Base-by-base conservation (phyloP, 2,888 invertebrate species). In the Stramonita haemastoma region DNA sequence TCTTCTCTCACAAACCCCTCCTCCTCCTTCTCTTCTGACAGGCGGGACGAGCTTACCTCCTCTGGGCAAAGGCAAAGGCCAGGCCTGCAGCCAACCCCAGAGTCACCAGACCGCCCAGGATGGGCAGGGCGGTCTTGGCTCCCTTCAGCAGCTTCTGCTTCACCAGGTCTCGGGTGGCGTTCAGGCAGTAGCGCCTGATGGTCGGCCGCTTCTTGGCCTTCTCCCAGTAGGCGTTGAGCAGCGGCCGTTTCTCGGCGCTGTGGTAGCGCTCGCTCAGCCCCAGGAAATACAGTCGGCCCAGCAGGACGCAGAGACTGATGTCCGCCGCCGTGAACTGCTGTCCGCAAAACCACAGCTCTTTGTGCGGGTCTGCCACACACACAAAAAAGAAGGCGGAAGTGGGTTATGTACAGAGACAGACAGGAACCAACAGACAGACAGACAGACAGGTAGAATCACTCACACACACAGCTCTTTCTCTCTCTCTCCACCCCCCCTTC, bases 311-410 rank as follows among this genome's bases (percentile, higher is more conserved):
- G 26, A 93, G 91, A 26, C 91, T 90, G 83, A 94, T 92, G 86
- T 94, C 94, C 8, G 94, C 94, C 13, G 93, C 93, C 15, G 93
- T 94, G 87, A 93, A 93, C 36, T 91, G 91, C 15, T 91, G 89
- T 13, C 94, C 94, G 89, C 92, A 92, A 86, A 94, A 85, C 94
- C 94, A 94, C 29, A 89, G 89, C 19, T 93, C 93, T 32, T 90
- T 89, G 6, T 84, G 90, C 17, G 89, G 86, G 46, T 91, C 92
- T 92, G 90, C 57, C 90, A 91, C 29, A 85, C 19, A 34, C 17
- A 81, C n/a, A 46, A 8, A 46, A 46, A 46, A 46, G 46, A 46
- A 22, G 86, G 79, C 79, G 32, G 83, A 46, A 46, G 46, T 46
- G 46, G 4, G 8, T 46, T 46, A 8, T 46, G 46, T 46, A 46